phyloP scores from a whole-genome alignment of 2,797 vertebrate genomes.

The Epinephelus coioides region DNA sequence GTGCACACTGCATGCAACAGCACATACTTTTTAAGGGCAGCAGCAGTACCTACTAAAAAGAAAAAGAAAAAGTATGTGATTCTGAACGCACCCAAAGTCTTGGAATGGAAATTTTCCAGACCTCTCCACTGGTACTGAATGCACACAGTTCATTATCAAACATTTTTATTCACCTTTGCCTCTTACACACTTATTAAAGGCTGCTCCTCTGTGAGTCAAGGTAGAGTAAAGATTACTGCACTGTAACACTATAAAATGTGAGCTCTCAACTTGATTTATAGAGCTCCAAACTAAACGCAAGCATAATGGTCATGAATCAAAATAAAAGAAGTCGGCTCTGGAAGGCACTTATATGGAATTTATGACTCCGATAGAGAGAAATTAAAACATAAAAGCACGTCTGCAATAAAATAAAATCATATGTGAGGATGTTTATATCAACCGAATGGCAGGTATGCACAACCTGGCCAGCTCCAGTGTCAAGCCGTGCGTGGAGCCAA shows the following conservation, averaged over 20 bases:
- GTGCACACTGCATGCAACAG: too few species aligned
- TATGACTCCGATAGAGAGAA: not conserved
- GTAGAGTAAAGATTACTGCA: not conserved
- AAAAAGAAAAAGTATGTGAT: too few species aligned
- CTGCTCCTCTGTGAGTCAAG: too few species aligned
- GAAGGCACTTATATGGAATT: not conserved
- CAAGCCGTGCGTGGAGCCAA: not conserved
- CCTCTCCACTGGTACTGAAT: too few species aligned
- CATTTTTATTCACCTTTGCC: not conserved
- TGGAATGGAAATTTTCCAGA: too few species aligned
- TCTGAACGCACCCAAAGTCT: too few species aligned
- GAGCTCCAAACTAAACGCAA: not conserved
- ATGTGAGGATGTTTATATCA: conserved; percentile 5
- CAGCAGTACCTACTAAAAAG: too few species aligned
- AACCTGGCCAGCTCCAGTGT: not conserved
- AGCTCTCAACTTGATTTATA: not conserved
- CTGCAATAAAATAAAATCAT: not conserved
- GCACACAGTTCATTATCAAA: too few species aligned
- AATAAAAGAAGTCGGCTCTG: not conserved
- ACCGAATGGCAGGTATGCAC: not conserved
- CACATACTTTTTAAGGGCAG: too few species aligned
- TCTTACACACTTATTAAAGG: not conserved
- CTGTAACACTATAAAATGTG: not conserved
- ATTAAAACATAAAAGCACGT: not conserved
- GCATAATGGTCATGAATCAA: not conserved